phyloP scores from a whole-genome alignment of 1,140 invertebrate genomes.

The Rhyzopertha dominica region DNA sequence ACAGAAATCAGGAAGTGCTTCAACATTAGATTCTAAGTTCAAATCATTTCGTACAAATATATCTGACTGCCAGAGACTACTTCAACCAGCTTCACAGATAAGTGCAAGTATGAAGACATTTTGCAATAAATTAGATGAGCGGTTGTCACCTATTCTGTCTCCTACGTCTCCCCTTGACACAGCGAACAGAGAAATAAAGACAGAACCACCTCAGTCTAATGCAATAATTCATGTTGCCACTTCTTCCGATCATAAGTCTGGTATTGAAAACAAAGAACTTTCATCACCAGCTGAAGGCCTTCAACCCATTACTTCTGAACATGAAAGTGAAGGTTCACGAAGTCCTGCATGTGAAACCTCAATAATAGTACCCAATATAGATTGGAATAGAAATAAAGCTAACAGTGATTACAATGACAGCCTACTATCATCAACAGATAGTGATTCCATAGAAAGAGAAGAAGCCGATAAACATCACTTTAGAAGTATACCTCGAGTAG shows the following conservation, averaged over 20 bases:
- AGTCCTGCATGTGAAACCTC: slow-evolving; percentile 59
- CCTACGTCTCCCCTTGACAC: slow-evolving; percentile 20
- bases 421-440: slow-evolving; percentile 58
- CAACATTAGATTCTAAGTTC: slow-evolving; percentile 76
- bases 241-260: too few species aligned
- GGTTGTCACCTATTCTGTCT: slow-evolving; percentile 36
- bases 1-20: slow-evolving; percentile 78
- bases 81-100: slow-evolving; percentile 73
- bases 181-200: slow-evolving; percentile 1
- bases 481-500: slow-evolving; percentile 26
- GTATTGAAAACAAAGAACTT: slow-evolving; percentile 1
- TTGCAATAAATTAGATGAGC: slow-evolving; percentile 37
- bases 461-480: slow-evolving; percentile 22
- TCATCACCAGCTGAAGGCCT: background rate
- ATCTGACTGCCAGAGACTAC: slow-evolving; percentile 80
- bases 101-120: slow-evolving; percentile 72
- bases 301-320: too few species aligned
- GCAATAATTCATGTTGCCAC: too few species aligned
- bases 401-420: slow-evolving; percentile 52
- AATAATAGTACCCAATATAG: slow-evolving; percentile 59
- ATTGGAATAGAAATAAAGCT: slow-evolving; percentile 51
- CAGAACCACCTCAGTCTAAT: too few species aligned
- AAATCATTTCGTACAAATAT: slow-evolving; percentile 78
- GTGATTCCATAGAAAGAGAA: slow-evolving; percentile 42
- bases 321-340: slow-evolving; percentile 49